Percentiles rank a stretch among this genome's conserved stretches.
Evolutionary conservation across 2,888 invertebrate genomes (phyloP).

Genomic region (Acanthosepion lycidas): DNA sequence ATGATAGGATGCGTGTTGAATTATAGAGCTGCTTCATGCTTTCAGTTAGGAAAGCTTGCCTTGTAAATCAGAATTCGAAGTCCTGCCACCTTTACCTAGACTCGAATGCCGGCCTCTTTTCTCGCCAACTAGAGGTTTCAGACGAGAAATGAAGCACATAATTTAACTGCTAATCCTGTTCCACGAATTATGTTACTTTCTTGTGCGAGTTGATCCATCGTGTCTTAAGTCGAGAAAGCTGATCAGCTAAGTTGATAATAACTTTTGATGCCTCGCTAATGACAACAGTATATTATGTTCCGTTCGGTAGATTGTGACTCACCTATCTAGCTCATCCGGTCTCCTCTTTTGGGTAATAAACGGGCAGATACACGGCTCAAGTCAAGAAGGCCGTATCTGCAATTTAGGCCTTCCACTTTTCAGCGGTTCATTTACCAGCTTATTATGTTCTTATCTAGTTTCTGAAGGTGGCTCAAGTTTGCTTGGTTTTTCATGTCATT

Average conservation of each 20-base stretch:
- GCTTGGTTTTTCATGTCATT: not conserved
- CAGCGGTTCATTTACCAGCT: not conserved
- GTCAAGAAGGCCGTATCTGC: not conserved
- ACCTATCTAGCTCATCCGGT: not conserved
- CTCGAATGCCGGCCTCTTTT: not conserved
- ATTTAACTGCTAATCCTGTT: not conserved
- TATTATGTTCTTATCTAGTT: constrained; percentile 3
- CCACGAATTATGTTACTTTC: not conserved
- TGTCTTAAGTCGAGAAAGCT: not conserved
- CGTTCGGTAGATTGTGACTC: constrained; percentile 4
- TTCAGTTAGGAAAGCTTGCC: no score
- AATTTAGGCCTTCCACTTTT: not conserved
- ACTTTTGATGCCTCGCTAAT: not conserved
- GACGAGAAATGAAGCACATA: not conserved
- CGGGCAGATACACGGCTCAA: not conserved
- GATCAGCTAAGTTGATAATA: not conserved
- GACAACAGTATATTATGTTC: not conserved
- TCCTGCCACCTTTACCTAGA: not conserved
- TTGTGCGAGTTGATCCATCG: not conserved
- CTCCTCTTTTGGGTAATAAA: not conserved
- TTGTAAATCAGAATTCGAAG: no score
- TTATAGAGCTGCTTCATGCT: no score
- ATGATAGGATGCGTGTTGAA: no score
- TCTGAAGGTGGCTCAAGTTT: not conserved
- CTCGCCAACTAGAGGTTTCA: not conserved